phyloP scores from a whole-genome alignment of 2,888 invertebrate species.

The Platycheirus rosarum region DNA sequence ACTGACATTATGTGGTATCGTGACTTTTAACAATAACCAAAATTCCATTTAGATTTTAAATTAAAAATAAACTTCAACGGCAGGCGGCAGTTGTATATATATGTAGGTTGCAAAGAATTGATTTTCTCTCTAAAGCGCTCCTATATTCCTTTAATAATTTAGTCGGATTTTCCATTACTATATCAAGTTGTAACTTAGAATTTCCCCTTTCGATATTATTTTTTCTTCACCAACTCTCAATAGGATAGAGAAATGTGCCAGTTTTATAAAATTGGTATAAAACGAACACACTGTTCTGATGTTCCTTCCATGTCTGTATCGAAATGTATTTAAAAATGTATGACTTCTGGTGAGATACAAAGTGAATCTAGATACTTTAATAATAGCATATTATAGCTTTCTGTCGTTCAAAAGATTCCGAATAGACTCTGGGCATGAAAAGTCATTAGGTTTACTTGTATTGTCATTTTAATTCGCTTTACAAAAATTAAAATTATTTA shows the following conservation, averaged over 20 bases:
- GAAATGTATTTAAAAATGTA: slow-evolving; percentile 35
- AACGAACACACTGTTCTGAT: slow-evolving; percentile 3
- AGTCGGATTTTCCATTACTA: neutral
- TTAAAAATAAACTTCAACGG: slow-evolving; percentile 65
- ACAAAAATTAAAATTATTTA: slow-evolving; percentile 6
- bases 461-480: slow-evolving; percentile 20
- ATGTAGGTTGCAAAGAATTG: slow-evolving; percentile 63
- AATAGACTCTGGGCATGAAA: slow-evolving; percentile 27
- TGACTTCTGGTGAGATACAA: slow-evolving; percentile 35
- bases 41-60: slow-evolving; percentile 71
- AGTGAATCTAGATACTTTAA: slow-evolving; percentile 42
- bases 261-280: slow-evolving; percentile 9
- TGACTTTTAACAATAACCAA: slow-evolving; percentile 69
- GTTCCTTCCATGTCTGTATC: neutral
- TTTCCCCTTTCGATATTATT: slow-evolving; percentile 13
- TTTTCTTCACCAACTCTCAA: slow-evolving; percentile 11
- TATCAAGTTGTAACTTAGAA: slow-evolving; percentile 31
- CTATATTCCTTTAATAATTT: neutral
- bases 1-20: slow-evolving; percentile 71
- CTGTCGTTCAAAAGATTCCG: slow-evolving; percentile 1
- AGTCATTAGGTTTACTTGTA: slow-evolving; percentile 30
- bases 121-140: slow-evolving; percentile 52
- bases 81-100: no score
- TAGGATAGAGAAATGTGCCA: slow-evolving; percentile 24
- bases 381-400: slow-evolving; percentile 40